Evolutionary conservation across 2,888 invertebrate genomes (phyloP).

Genomic region (Notodonta dromedarius): DNA sequence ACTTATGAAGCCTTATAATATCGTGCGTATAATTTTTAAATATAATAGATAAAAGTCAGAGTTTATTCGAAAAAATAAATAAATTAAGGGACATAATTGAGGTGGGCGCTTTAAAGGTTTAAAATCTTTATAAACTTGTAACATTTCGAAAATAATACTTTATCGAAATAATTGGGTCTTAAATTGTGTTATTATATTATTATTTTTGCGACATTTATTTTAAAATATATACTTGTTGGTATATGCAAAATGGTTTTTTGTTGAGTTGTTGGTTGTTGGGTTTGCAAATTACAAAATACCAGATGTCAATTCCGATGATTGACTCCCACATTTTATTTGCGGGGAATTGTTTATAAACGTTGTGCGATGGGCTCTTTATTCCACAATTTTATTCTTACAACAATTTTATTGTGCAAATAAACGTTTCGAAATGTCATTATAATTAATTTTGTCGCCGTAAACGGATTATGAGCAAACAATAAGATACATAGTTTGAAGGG

Average conservation of each 20-base stretch:
- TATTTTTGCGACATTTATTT: constrained; percentile 23
- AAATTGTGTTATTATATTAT: constrained; percentile 4
- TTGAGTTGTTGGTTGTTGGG: not conserved
- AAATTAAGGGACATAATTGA: not conserved
- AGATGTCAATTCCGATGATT: not conserved
- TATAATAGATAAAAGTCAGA: not conserved
- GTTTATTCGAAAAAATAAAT: not conserved
- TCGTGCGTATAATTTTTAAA: not conserved
- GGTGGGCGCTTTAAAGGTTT: not conserved
- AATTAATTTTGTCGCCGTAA: no score
- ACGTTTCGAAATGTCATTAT: not conserved
- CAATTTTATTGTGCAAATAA: not conserved
- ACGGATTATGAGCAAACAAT: no score
- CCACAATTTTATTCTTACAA: not conserved
- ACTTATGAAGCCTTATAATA: not conserved
- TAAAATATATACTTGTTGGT: constrained; percentile 24
- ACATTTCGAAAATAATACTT: not conserved
- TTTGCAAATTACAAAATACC: not conserved
- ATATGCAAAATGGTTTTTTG: constrained; percentile 13
- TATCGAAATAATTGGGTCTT: constrained; percentile 5
- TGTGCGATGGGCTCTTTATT: not conserved
- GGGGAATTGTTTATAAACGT: not conserved
- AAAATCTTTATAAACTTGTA: not conserved
- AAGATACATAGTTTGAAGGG: no score
- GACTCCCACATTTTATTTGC: not conserved